Conservation (phyloP, 2,888 invertebrate species). For the Drosophila tripunctata region DNA sequence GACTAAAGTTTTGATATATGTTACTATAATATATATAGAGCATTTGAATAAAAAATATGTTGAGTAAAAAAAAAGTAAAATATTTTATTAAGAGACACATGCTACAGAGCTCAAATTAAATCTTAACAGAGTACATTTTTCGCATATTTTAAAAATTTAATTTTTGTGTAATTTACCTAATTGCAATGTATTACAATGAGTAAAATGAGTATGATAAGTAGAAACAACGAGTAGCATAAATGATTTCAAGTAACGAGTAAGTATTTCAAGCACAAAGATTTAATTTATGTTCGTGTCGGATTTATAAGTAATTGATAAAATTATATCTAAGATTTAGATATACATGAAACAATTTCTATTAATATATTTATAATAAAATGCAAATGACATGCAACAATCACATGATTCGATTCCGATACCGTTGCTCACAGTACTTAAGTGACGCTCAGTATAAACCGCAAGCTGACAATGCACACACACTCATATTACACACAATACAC, state of each 20-base stretch:
- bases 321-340: background rate
- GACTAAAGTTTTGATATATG: too few relatives aligned
- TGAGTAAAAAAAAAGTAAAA: too few relatives aligned
- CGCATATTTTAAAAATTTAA: background rate
- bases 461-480: conserved; percentile 14
- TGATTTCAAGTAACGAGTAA: background rate
- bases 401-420: conserved; percentile 28
- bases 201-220: background rate
- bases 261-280: background rate
- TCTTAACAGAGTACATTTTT: too few relatives aligned
- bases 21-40: too few relatives aligned
- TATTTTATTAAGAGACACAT: too few relatives aligned
- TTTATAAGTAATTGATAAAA: background rate
- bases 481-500: conserved; percentile 1
- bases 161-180: background rate
- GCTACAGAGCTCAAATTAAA: too few relatives aligned
- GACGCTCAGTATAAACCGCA: conserved; percentile 15
- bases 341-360: conserved; percentile 47
- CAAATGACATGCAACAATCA: conserved; percentile 56
- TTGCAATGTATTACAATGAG: background rate
- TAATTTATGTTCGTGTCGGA: background rate
- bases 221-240: background rate
- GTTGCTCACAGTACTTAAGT: conserved; percentile 3
- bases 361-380: conserved; percentile 62
- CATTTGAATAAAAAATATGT: too few relatives aligned